Conservation (phyloP, 2,797 vertebrate species). For the Mastacembelus armatus region DNA sequence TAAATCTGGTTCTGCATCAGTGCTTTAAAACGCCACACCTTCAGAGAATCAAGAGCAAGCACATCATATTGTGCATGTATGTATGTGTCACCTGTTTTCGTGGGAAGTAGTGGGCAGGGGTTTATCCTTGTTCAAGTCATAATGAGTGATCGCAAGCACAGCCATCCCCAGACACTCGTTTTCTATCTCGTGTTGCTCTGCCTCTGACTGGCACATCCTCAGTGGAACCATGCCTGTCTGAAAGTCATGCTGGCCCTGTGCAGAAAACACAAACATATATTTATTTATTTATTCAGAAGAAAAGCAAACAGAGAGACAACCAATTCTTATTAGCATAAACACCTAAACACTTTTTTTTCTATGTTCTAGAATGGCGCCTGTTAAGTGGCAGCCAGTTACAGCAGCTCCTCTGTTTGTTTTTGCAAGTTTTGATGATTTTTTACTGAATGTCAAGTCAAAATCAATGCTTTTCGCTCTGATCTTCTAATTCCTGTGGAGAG, state of each 20-base stretch:
- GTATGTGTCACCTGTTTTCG: conserved; percentile 88
- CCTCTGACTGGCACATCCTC: conserved; percentile 84
- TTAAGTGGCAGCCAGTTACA: too few species aligned
- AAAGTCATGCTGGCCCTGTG: conserved; percentile 94
- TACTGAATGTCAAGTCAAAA: neutral
- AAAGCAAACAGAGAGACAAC: neutral
- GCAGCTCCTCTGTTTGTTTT: too few species aligned
- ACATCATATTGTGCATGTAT: neutral
- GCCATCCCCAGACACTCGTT: conserved; percentile 99
- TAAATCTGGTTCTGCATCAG: too few species aligned
- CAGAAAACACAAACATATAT: conserved; percentile 26
- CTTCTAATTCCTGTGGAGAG: too few species aligned
- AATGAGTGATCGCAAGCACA: conserved; percentile 95
- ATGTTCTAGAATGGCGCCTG: too few species aligned
- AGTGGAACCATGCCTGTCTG: conserved; percentile 91
- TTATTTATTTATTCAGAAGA: too few species aligned
- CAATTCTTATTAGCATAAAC: conserved; percentile 3
- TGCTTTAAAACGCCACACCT: too few species aligned
- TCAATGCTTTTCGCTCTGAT: too few species aligned
- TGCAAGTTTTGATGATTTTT: too few species aligned
- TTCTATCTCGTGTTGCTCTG: conserved; percentile 93
- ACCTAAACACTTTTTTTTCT: neutral
- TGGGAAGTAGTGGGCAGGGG: conserved; percentile 83
- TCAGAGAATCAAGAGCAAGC: neutral
- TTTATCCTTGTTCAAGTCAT: conserved; percentile 82